Conservation (phyloP, 2,797 vertebrate species). For the Balearica regulorum region DNA sequence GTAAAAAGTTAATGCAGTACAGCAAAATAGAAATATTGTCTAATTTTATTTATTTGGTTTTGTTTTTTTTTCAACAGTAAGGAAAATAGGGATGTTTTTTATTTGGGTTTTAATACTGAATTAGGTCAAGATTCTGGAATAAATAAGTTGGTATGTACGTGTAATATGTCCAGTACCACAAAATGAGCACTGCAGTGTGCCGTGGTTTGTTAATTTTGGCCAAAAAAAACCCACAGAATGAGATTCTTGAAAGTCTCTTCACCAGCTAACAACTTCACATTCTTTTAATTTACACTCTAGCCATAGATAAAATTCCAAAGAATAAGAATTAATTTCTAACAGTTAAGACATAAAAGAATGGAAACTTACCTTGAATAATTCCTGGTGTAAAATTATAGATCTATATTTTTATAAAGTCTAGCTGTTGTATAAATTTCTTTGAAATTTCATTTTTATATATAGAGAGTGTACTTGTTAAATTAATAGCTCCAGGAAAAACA, state of each 20-base stretch:
- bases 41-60: constrained; percentile 59
- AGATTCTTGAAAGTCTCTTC: not conserved
- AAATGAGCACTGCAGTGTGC: not conserved
- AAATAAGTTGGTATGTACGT: not conserved
- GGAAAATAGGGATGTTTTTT: not conserved
- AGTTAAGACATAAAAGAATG: not conserved
- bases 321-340: not conserved
- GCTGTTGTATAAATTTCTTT: constrained; percentile 59
- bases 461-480: constrained; percentile 50
- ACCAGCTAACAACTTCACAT: not conserved
- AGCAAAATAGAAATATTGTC: constrained; percentile 23
- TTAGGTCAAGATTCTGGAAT: not conserved
- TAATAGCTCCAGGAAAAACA: constrained; percentile 22
- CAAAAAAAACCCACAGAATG: not conserved
- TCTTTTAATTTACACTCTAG: not conserved
- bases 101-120: not conserved
- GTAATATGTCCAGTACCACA: not conserved
- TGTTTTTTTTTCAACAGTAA: not conserved
- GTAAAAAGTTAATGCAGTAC: constrained; percentile 41
- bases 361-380: constrained; percentile 28
- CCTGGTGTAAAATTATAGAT: constrained; percentile 52
- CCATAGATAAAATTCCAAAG: not conserved
- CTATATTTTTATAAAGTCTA: constrained; percentile 67
- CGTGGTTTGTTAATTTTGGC: not conserved
- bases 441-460: constrained; percentile 49